phyloP scores from a whole-genome alignment of 2,797 vertebrate species.

The Clamator glandarius region DNA sequence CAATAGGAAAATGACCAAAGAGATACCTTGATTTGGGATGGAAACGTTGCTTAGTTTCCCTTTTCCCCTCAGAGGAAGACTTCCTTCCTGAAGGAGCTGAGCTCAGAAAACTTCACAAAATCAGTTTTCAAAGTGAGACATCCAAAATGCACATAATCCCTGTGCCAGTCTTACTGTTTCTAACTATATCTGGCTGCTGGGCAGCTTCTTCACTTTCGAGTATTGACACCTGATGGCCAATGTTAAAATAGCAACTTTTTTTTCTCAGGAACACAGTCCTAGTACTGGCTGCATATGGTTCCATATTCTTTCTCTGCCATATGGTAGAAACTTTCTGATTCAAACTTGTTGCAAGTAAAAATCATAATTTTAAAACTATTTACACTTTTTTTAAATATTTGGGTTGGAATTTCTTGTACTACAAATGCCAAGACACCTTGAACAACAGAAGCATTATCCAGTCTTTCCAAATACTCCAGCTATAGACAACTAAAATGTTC shows the following conservation, averaged over 20 bases:
- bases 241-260: conserved; percentile 49
- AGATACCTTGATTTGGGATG: neutral
- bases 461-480: neutral
- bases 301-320: conserved; percentile 22
- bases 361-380: neutral
- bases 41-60: neutral
- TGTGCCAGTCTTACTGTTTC: neutral
- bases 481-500: neutral
- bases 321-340: conserved; percentile 31
- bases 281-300: neutral
- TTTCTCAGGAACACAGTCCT: conserved; percentile 17
- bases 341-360: neutral
- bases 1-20: neutral
- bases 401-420: neutral
- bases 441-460: neutral
- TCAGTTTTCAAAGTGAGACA: neutral
- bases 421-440: neutral
- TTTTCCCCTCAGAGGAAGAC: neutral
- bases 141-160: neutral
- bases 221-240: conserved; percentile 52
- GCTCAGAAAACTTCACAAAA: neutral
- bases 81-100: neutral
- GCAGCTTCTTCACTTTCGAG: neutral
- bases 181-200: neutral
- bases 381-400: neutral